These are phyloP conservation scores for Drosophila mimetica DNA, from an alignment of 2,888 invertebrate genomes.

Conservation along the genomic window DNA sequence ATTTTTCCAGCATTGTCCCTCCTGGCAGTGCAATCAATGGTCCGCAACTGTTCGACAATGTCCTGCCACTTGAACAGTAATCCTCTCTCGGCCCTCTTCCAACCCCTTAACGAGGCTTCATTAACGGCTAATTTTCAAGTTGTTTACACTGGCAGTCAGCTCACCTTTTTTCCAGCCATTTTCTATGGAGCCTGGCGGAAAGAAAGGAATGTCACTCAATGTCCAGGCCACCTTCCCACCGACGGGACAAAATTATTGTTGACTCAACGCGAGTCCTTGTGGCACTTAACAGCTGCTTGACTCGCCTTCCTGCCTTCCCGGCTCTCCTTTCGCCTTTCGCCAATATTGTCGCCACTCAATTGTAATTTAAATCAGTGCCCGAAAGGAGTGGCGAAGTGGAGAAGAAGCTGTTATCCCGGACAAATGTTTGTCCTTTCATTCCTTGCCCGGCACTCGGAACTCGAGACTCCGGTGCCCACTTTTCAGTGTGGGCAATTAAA, in stretches of 20 bases:
- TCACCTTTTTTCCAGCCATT: slow-evolving; percentile 55
- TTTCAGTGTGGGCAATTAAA: slow-evolving; percentile 49
- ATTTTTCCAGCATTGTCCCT: slow-evolving; percentile 20
- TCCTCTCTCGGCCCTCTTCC: slow-evolving; percentile 15
- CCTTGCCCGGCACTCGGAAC: slow-evolving; percentile 12
- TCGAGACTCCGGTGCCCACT: slow-evolving; percentile 6
- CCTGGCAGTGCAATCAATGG: slow-evolving; percentile 62
- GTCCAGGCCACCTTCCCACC: slow-evolving; percentile 50
- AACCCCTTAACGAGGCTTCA: slow-evolving; percentile 68
- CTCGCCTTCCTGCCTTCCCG: slow-evolving; percentile 26
- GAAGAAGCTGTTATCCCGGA: slow-evolving; percentile 43
- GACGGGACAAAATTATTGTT: slow-evolving; percentile 74
- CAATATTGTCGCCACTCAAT: slow-evolving; percentile 79
- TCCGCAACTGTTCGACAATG: slow-evolving; percentile 37
- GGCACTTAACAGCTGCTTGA: slow-evolving; percentile 62
- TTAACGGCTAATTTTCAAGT: slow-evolving; percentile 77
- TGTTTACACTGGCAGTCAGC: slow-evolving; percentile 71
- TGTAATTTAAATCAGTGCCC: slow-evolving; percentile 73
- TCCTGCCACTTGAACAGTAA: slow-evolving; percentile 22
- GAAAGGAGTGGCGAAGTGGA: slow-evolving; percentile 15
- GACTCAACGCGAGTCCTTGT: slow-evolving; percentile 68
- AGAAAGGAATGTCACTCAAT: slow-evolving; percentile 70
- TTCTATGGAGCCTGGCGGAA: slow-evolving; percentile 34
- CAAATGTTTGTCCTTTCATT: slow-evolving; percentile 54
- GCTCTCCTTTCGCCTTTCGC: slow-evolving; percentile 35